phyloP scores from a whole-genome alignment of 2,888 invertebrate species.

The Lochmaea crataegi region DNA sequence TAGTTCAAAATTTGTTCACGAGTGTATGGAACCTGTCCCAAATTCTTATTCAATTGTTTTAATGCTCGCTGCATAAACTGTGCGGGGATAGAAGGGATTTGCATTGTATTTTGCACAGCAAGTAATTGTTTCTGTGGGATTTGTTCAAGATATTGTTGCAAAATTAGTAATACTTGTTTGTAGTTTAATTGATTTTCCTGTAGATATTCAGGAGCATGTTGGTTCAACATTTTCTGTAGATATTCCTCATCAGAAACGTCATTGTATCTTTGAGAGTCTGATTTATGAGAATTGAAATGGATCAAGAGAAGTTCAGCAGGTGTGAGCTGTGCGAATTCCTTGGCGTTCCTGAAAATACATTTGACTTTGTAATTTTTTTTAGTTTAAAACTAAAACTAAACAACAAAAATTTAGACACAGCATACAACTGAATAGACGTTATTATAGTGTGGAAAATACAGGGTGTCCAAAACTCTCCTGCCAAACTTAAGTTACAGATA shows the following conservation, averaged over 20 bases:
- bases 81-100: neutral
- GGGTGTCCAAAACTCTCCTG: too few relatives aligned
- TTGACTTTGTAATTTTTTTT: too few relatives aligned
- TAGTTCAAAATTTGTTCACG: slow-evolving; percentile 4
- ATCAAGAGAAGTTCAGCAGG: neutral
- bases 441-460: too few relatives aligned
- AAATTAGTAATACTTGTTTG: neutral
- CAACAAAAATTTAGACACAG: too few relatives aligned
- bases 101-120: neutral
- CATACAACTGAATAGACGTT: too few relatives aligned
- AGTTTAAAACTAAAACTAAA: too few relatives aligned
- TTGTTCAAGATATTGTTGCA: neutral
- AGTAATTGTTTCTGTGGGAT: neutral
- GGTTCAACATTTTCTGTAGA: neutral
- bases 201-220: neutral
- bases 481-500: too few relatives aligned
- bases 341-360: neutral
- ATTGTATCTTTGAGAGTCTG: neutral
- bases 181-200: neutral
- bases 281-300: neutral
- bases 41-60: neutral
- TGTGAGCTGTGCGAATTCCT: neutral
- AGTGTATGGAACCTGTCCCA: neutral
- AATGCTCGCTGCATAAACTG: neutral
- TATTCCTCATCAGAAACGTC: neutral